Conservation (phyloP, 2,888 invertebrate genomes). For the Strigamia maritima region DNA sequence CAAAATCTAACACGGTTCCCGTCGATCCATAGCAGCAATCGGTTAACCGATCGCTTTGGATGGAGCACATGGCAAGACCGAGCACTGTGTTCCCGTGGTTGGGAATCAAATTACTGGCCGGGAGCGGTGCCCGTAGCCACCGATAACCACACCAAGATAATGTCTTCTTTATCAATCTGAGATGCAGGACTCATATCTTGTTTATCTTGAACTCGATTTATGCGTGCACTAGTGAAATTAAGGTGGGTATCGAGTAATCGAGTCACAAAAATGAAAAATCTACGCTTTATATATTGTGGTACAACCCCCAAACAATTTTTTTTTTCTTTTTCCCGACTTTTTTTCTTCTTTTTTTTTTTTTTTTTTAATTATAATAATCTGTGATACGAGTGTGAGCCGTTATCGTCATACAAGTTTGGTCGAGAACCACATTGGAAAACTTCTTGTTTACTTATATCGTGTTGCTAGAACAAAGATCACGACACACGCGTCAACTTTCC, state of each 20-base stretch:
- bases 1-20: not conserved
- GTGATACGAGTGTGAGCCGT: not conserved
- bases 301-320: not conserved
- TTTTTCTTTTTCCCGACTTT: not conserved
- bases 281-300: not conserved
- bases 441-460: not conserved
- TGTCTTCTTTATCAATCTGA: constrained; percentile 27
- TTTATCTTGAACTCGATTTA: constrained; percentile 21
- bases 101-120: constrained; percentile 2
- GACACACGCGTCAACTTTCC: not conserved
- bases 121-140: not conserved
- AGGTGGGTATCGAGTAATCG: not conserved
- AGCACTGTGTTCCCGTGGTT: not conserved
- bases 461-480: constrained; percentile 6
- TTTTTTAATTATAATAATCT: constrained; percentile 17
- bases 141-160: constrained; percentile 8
- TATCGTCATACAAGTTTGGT: not conserved
- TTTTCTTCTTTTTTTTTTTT: not conserved
- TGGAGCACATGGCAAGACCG: constrained; percentile 11
- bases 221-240: constrained; percentile 5
- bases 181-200: constrained; percentile 21
- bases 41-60: constrained; percentile 6
- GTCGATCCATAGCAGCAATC: constrained; percentile 18
- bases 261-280: not conserved
- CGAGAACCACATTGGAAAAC: not conserved